Evolutionary conservation across 2,797 vertebrate species (phyloP).

Genomic region (Smutsia gigantea): DNA sequence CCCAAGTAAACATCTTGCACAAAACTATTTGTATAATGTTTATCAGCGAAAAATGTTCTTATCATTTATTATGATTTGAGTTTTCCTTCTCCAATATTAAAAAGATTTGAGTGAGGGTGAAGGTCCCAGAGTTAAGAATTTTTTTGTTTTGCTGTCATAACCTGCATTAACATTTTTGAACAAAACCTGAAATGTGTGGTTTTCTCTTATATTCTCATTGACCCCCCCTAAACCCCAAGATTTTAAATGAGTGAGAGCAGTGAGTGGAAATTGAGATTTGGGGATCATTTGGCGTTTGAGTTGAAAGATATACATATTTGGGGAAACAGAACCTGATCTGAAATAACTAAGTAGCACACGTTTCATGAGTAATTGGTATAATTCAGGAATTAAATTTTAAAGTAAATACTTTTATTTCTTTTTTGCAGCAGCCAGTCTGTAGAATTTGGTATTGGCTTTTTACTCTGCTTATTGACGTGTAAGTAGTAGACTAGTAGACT

Average conservation of each 20-base stretch:
- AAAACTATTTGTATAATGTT: slow-evolving; percentile 36
- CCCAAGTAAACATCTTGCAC: background rate
- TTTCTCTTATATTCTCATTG: background rate
- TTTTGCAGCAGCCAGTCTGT: background rate
- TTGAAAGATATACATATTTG: background rate
- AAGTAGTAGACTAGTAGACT: background rate
- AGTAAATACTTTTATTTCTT: background rate
- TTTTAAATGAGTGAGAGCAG: background rate
- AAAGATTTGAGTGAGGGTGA: background rate
- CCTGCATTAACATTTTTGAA: too few relatives aligned
- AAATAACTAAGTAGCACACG: background rate
- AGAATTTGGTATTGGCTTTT: background rate
- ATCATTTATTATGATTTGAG: background rate
- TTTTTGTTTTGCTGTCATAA: background rate
- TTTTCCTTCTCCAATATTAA: slow-evolving; percentile 52
- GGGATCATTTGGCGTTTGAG: background rate
- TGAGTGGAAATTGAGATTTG: background rate
- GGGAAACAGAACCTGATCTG: background rate
- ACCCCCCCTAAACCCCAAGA: background rate
- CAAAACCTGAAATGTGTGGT: too few relatives aligned
- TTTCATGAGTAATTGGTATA: background rate
- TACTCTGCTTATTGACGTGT: background rate
- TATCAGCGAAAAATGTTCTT: slow-evolving; percentile 24
- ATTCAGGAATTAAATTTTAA: slow-evolving; percentile 7
- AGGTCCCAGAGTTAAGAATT: slow-evolving; percentile 6